A percentile compares a stretch with the other conserved stretches of the same genome.
Evolutionary conservation across 2,113 vertebrate genomes (phyloP).

Genomic region (Puffinus mauretanicus): DNA sequence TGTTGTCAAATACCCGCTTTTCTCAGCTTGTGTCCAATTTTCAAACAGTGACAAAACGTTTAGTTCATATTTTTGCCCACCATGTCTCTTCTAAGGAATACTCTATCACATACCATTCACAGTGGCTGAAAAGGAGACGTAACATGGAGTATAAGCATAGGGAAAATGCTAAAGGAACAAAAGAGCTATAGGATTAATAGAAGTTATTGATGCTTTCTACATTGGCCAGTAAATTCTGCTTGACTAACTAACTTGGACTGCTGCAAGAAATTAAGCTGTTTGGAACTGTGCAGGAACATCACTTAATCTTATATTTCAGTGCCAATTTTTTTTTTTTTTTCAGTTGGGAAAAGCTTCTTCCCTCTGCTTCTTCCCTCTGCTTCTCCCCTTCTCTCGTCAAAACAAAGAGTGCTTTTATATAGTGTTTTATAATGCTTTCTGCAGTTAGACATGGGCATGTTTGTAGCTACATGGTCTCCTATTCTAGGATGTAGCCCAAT

Average conservation of each 20-base stretch:
- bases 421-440: background rate
- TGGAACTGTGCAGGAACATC: background rate
- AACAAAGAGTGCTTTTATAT: background rate
- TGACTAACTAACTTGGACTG: background rate
- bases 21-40: background rate
- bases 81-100: background rate
- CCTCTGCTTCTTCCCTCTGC: background rate
- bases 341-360: background rate
- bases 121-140: background rate
- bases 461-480: background rate
- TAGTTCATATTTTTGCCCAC: background rate
- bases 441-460: background rate
- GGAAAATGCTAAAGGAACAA: background rate
- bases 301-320: background rate
- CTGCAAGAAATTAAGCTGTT: background rate
- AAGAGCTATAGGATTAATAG: background rate
- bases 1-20: background rate
- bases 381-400: background rate
- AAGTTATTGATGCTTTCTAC: background rate
- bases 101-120: background rate
- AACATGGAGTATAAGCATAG: background rate
- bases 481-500: background rate
- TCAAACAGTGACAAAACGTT: background rate
- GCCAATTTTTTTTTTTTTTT: background rate
- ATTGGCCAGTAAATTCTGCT: background rate